Base-by-base conservation (phyloP, 2,888 invertebrate species). In the Thymelicus lineola region DNA sequence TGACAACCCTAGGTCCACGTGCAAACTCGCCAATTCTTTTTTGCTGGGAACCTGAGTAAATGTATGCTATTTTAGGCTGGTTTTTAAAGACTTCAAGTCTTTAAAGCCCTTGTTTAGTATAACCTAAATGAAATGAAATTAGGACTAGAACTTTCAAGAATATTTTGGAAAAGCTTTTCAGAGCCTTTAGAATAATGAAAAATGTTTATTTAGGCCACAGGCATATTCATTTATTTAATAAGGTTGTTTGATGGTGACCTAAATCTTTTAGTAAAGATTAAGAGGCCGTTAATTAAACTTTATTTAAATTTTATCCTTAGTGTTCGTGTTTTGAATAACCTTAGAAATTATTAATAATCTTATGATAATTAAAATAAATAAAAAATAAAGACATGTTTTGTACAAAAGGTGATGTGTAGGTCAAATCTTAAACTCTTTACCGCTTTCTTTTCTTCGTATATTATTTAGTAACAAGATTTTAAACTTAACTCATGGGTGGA, bases 21-120 rank as follows among this genome's bases (percentile, higher is more conserved):
- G 64, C 59, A 45, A 65, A 70, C 45, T 70, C 60, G 35, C 48
- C 60, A 57, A 63, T 69, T 65, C 70, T 55, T 57, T 70, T 59
- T 69, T 57, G 36, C 36, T 57, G 57, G 57, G 36, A 57, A 36
- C 57, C 57, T 64, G 38, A 53, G 64, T 55, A 61, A 61, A 67
- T 61, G 67, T 45, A 53, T 66, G 45, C 53, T 67, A 20, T 61
- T 67, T 53, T 60, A 17, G 53, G 36, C 35, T 4, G n/a, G 58
- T 45, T 60, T 60, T 20, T 14, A 45, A 20, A 20, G 12, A 14
- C n/a, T 35, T 55, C n/a, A n/a, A n/a, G n/a, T n/a, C 35, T 57
- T 36, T n/a, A 53, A 53, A 12, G 20, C 53, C 20, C 53, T 53
- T 53, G 53, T 53, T 53, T 53, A 53, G 53, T 20, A 53, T 10